phyloP scores from a whole-genome alignment of 2,888 invertebrate genomes.

The Epinotia bilunana region DNA sequence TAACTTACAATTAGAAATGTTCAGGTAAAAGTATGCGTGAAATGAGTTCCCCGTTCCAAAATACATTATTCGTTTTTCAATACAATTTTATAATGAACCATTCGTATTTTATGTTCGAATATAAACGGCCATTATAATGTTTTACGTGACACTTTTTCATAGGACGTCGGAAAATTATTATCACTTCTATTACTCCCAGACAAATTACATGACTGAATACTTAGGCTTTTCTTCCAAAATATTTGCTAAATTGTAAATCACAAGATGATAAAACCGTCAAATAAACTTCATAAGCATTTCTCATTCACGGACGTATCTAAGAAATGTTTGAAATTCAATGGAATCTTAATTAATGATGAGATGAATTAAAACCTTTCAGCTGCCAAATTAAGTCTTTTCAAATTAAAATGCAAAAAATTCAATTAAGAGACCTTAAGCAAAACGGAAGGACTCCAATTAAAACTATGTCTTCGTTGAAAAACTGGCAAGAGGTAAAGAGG shows the following conservation, averaged over 20 bases:
- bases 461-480: conserved; percentile 70
- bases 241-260: not conserved
- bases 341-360: conserved; percentile 54
- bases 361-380: conserved; percentile 55
- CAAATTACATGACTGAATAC: conserved; percentile 8
- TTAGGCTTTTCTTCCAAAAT: not conserved
- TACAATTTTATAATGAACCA: conserved; percentile 20
- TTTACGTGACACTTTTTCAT: conserved; percentile 36
- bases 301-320: conserved; percentile 12
- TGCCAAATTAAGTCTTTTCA: conserved; percentile 58
- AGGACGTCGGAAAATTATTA: conserved; percentile 23
- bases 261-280: not conserved
- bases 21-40: not conserved
- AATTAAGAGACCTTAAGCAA: conserved; percentile 69
- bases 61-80: not conserved
- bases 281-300: not conserved
- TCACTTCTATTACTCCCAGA: conserved; percentile 17
- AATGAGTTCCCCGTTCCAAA: not conserved
- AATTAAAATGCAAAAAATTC: conserved; percentile 68
- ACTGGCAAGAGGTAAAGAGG: conserved; percentile 66
- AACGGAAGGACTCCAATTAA: conserved; percentile 75
- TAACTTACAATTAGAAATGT: not conserved
- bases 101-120: conserved; percentile 28
- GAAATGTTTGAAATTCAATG: conserved; percentile 39
- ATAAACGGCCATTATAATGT: conserved; percentile 39